Conservation (phyloP, 2,797 vertebrate genomes). For the Pithecia hirsuta region DNA sequence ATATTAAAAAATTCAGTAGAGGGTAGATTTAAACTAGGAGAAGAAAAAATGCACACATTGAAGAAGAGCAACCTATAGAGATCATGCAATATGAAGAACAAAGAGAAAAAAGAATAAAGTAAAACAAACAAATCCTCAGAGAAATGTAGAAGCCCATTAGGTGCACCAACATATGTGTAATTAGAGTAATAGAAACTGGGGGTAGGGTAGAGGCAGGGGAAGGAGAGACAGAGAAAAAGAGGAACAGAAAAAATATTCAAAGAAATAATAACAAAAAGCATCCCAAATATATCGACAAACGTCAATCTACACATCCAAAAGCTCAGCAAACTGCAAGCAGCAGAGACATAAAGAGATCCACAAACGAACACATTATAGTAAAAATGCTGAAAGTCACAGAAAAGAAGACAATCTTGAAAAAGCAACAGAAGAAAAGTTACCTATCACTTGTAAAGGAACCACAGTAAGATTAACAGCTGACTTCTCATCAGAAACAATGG, state of each 20-base stretch:
- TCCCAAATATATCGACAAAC: background rate
- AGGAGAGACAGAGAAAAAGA: background rate
- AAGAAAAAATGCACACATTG: background rate
- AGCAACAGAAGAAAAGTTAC: background rate
- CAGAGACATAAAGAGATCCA: background rate
- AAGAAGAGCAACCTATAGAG: background rate
- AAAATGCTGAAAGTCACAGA: background rate
- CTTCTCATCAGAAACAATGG: background rate
- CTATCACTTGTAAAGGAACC: too few relatives aligned
- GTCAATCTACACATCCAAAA: background rate
- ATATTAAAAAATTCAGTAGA: background rate
- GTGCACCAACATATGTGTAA: background rate
- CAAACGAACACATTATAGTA: background rate
- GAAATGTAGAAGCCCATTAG: background rate
- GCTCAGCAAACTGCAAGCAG: background rate
- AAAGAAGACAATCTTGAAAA: too few relatives aligned
- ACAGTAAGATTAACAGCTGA: background rate
- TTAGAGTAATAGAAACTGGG: background rate
- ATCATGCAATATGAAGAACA: background rate
- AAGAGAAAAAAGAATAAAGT: background rate
- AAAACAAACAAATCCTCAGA: background rate
- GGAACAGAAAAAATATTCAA: background rate
- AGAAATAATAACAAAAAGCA: background rate
- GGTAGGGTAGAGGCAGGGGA: background rate
- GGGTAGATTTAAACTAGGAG: background rate